Evolutionary conservation across 2,888 invertebrate species (phyloP).

Genomic region (Troides aeacus): DNA sequence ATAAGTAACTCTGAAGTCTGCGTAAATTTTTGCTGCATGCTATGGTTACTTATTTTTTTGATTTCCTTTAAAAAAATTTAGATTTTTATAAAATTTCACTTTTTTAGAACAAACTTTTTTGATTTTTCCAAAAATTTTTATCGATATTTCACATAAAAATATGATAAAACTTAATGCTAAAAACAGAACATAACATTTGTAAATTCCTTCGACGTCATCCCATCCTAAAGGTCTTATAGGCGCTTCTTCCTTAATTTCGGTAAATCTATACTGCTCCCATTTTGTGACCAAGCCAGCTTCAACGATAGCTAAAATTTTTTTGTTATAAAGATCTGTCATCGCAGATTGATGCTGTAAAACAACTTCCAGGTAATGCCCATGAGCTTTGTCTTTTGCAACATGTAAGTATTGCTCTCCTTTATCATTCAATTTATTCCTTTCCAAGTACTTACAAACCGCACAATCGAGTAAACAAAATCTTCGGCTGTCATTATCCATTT

Average conservation of each 20-base stretch:
- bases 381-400: conserved; percentile 62
- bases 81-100: conserved; percentile 2
- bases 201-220: conserved; percentile 57
- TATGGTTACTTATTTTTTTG: not conserved
- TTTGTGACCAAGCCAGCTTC: conserved; percentile 68
- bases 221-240: conserved; percentile 54
- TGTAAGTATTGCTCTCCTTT: conserved; percentile 69
- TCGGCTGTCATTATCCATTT: conserved; percentile 52
- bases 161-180: conserved; percentile 41
- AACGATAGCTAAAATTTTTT: conserved; percentile 52
- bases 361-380: conserved; percentile 63
- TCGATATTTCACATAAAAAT: conserved; percentile 52
- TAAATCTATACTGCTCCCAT: conserved; percentile 68
- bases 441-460: conserved; percentile 58
- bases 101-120: conserved; percentile 7
- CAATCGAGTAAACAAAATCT: conserved; percentile 71
- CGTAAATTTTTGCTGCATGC: not conserved
- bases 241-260: conserved; percentile 60
- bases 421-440: conserved; percentile 56
- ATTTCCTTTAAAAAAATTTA: not conserved
- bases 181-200: conserved; percentile 49
- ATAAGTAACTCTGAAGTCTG: not conserved
- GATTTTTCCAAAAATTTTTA: conserved; percentile 14
- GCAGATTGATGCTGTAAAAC: conserved; percentile 59
- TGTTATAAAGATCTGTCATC: conserved; percentile 53